phyloP scores from a whole-genome alignment of 2,113 vertebrate genomes.

The Neoarius graeffei region DNA sequence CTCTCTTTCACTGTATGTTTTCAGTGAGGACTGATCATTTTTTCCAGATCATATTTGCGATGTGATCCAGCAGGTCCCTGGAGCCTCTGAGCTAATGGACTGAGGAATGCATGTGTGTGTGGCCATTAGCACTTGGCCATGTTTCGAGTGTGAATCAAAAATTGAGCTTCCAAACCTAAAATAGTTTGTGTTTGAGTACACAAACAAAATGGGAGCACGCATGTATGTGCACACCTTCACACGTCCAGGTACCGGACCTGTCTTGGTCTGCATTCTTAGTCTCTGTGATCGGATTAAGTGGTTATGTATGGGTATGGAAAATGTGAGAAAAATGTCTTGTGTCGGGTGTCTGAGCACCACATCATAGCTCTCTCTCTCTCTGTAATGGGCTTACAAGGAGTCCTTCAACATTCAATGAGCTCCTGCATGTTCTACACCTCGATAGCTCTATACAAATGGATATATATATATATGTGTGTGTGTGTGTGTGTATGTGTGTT shows the following conservation, averaged over 20 bases:
- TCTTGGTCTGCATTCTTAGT: not conserved
- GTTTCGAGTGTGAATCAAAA: constrained; percentile 10
- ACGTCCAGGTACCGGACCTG: not conserved
- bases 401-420: not conserved
- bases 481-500: constrained; percentile 21
- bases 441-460: not conserved
- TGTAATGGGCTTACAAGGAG: not conserved
- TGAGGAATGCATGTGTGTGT: constrained; percentile 36
- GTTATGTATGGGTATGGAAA: constrained; percentile 6
- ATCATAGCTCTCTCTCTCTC: not conserved
- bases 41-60: constrained; percentile 43
- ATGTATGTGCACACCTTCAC: not conserved
- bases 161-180: not conserved
- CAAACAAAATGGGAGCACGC: constrained; percentile 1
- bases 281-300: not conserved
- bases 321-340: constrained; percentile 17
- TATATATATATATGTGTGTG: not conserved
- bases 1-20: constrained; percentile 5
- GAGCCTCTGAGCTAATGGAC: constrained; percentile 45
- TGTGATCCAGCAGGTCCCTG: constrained; percentile 34
- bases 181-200: not conserved
- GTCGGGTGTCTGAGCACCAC: not conserved
- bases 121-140: constrained; percentile 31
- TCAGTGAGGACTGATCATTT: constrained; percentile 18
- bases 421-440: not conserved